Conservation (phyloP, 2,888 invertebrate species). For the Nudaria mundana region DNA sequence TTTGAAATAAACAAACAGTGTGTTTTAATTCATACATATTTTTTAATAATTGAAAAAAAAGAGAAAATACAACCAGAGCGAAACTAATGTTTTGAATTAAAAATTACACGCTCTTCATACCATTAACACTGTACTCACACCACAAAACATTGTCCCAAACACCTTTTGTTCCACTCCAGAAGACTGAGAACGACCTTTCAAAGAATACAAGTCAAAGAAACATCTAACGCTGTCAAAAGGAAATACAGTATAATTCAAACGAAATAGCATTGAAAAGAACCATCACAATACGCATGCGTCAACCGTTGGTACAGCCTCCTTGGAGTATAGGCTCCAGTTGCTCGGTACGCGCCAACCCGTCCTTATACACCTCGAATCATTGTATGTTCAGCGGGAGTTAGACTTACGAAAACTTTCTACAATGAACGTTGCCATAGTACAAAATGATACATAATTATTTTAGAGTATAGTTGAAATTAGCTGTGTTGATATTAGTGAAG, state of each 20-base stretch:
- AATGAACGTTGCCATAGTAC: constrained; percentile 23
- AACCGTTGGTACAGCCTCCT: constrained; percentile 33
- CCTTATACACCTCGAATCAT: too few species aligned
- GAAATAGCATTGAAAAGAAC: constrained; percentile 26
- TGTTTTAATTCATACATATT: too few species aligned
- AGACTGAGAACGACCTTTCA: constrained; percentile 21
- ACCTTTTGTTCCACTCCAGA: constrained; percentile 18
- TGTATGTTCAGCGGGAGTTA: too few species aligned
- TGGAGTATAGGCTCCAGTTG: constrained; percentile 39
- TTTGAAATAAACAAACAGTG: too few species aligned
- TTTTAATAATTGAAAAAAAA: too few species aligned
- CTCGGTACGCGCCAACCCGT: constrained; percentile 21
- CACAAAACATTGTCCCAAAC: constrained; percentile 8
- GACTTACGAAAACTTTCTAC: constrained; percentile 38
- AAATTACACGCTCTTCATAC: too few species aligned
- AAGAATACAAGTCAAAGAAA: constrained; percentile 44
- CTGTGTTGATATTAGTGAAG: too few species aligned
- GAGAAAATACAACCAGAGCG: too few species aligned
- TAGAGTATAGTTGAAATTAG: too few species aligned
- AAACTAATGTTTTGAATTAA: too few species aligned
- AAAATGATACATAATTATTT: too few species aligned
- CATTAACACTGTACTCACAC: constrained; percentile 2
- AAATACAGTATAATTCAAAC: constrained; percentile 48
- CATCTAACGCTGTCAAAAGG: constrained; percentile 43
- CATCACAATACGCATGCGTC: constrained; percentile 45